Evolutionary conservation across 2,797 vertebrate genomes (phyloP).

Genomic region (Apogon talboti): DNA sequence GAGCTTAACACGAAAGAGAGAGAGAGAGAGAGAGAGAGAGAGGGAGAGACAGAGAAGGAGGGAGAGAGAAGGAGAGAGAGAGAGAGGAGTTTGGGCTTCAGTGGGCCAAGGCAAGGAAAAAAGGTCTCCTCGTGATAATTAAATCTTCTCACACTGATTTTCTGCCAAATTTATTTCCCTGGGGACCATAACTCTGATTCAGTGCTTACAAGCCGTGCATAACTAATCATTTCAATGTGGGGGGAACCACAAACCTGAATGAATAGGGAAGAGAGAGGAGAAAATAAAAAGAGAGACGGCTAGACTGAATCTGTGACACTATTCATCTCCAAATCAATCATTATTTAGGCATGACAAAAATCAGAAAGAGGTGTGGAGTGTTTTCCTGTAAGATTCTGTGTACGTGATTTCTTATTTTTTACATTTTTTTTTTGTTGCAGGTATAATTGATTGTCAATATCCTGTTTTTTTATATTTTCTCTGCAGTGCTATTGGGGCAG

Average conservation of each 20-base stretch:
- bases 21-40: constrained; percentile 21
- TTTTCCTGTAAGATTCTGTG: constrained; percentile 31
- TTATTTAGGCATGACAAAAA: constrained; percentile 64
- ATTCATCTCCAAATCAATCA: constrained; percentile 74
- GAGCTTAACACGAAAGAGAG: constrained; percentile 31
- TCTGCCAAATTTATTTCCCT: constrained; percentile 99
- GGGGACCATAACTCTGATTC: constrained; percentile 90
- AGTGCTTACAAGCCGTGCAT: constrained; percentile 90
- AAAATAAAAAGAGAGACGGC: constrained; percentile 58
- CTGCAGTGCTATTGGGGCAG: constrained; percentile 37
- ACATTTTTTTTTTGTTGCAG: constrained; percentile 20
- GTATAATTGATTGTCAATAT: constrained; percentile 60
- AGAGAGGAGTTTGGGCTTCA: constrained; percentile 74
- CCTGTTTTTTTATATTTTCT: constrained; percentile 43
- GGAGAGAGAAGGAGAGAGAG: background rate
- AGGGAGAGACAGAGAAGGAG: constrained; percentile 9
- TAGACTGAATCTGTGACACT: constrained; percentile 59
- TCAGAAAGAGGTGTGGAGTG: constrained; percentile 24
- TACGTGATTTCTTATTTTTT: constrained; percentile 17
- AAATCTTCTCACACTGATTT: constrained; percentile 99
- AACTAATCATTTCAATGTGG: constrained; percentile 89
- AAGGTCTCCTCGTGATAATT: constrained; percentile 97
- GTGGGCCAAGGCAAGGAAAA: constrained; percentile 79
- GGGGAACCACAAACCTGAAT: constrained; percentile 75
- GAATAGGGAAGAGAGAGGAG: constrained; percentile 67